Conservation (phyloP, 2,797 vertebrate species). For the Sandelia bainsii region DNA sequence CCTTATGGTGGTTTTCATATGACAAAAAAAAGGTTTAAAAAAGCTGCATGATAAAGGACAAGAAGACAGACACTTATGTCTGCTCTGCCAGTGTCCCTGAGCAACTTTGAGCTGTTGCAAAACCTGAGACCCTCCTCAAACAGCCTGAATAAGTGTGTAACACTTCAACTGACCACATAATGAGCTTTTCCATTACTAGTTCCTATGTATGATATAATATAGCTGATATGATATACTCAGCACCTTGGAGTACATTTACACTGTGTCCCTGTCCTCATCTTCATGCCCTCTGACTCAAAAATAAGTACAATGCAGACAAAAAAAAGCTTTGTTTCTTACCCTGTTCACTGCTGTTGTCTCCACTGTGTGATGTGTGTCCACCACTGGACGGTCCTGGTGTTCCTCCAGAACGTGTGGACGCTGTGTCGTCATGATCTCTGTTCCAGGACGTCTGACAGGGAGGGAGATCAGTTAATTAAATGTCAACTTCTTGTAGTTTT, state of each 20-base stretch:
- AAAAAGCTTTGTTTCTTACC: slow-evolving; percentile 83
- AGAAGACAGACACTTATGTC: neutral
- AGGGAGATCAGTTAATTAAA: neutral
- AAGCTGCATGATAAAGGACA: neutral
- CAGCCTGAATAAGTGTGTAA: neutral
- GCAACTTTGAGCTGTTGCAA: slow-evolving; percentile 6
- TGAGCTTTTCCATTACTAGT: neutral
- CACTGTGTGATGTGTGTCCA: slow-evolving; percentile 98
- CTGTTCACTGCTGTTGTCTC: slow-evolving; percentile 99
- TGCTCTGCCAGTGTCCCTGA: neutral
- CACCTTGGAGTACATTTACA: neutral
- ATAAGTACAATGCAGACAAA: too few species aligned
- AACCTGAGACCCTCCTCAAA: neutral
- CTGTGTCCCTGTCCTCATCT: neutral
- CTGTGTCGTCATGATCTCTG: slow-evolving; percentile 98
- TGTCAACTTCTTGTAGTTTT: neutral
- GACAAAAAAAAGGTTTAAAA: neutral
- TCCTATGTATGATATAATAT: neutral
- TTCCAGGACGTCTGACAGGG: slow-evolving; percentile 94
- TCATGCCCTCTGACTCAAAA: neutral
- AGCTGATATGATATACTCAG: neutral
- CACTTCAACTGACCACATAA: neutral
- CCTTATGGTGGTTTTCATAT: neutral
- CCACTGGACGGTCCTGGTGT: slow-evolving; percentile 98
- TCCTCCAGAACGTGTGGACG: slow-evolving; percentile 96